A percentile compares a stretch with the other conserved stretches of the same genome.
These are phyloP conservation scores for Allobates femoralis DNA, from an alignment of 2,797 vertebrate genomes.

Conservation along the genomic window DNA sequence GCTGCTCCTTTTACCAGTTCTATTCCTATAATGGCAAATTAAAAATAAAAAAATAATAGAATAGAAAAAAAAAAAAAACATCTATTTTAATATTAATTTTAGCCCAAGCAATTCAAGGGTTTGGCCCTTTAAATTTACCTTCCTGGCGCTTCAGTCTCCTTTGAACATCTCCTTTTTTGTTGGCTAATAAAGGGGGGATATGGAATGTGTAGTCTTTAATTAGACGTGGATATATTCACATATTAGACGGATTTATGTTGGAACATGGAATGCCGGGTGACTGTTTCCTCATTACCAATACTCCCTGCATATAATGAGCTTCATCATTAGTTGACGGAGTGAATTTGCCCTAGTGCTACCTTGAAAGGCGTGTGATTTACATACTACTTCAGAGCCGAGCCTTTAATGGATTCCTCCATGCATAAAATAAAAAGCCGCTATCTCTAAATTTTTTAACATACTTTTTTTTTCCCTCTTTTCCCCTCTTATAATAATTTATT, in stretches of 20 bases:
- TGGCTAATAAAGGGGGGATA: slow-evolving; percentile 74
- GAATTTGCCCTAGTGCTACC: slow-evolving; percentile 95
- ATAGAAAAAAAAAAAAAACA: slow-evolving; percentile 11
- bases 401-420: slow-evolving; percentile 98
- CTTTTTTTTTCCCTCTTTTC: slow-evolving; percentile 69
- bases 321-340: slow-evolving; percentile 99
- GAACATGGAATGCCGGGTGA: slow-evolving; percentile 91
- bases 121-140: slow-evolving; percentile 45
- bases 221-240: slow-evolving; percentile 98
- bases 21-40: not conserved
- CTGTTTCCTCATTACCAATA: slow-evolving; percentile 96
- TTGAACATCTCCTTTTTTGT: slow-evolving; percentile 56
- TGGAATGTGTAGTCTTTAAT: slow-evolving; percentile 98
- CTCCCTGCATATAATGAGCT: slow-evolving; percentile 98
- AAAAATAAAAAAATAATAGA: slow-evolving; percentile 8
- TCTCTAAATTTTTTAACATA: slow-evolving; percentile 89
- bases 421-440: slow-evolving; percentile 96
- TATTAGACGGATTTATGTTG: slow-evolving; percentile 97
- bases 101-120: not conserved
- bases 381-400: slow-evolving; percentile 92
- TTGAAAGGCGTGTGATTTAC: slow-evolving; percentile 98
- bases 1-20: not conserved
- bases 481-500: slow-evolving; percentile 60
- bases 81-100: slow-evolving; percentile 31
- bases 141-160: slow-evolving; percentile 19